Conservation (phyloP, 2,113 vertebrate species). For the Bos taurus region ARS-UCD2.0 NC_037348.1:26578501-26579000, state of each 20-base stretch:
- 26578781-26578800: neutral
- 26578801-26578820: neutral
- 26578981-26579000: neutral
- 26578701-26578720: neutral
- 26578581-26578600: accelerated
- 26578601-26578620: accelerated
- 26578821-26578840: neutral
- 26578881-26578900: neutral
- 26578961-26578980: neutral
- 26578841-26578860: neutral
- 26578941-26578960: neutral
- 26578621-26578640: neutral
- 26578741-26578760: too few species aligned
- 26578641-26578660: neutral
- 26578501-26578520: neutral
- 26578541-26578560: neutral
- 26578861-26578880: neutral
- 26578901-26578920: neutral
- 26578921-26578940: neutral
- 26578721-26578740: too few species aligned
- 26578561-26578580: neutral
- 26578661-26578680: neutral
- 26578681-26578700: accelerated
- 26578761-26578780: accelerated
- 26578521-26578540: neutral